Base-by-base conservation (phyloP, 2,797 vertebrate species). In the Synanceia verrucosa region DNA sequence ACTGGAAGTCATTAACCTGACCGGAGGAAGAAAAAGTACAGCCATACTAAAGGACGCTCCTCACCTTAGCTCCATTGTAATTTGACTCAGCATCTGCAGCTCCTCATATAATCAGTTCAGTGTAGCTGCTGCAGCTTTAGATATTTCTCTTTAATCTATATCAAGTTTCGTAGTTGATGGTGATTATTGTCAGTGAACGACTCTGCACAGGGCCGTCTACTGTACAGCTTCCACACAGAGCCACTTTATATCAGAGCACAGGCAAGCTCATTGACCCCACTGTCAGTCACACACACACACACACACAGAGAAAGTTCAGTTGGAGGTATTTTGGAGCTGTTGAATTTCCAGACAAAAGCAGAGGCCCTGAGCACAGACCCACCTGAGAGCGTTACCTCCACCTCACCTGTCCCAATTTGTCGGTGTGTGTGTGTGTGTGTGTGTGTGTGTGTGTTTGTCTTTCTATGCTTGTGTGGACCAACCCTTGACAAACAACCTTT, bases 201-300 rank as follows among this genome's bases (percentile, higher is more conserved):
- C 18, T 7, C 34, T 5, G 51, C 34, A 23, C 24, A 5, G 18
- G 33, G 31, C 23, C 26, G 53, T 43, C 37, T 51, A 51, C 61
- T 51, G 34, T 51, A 19, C 24, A 51, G 52, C 52, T 24, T 65
- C 46, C 65, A 69, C 58, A 52, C n/a, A 82, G 69, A 71, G 57
- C 59, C 68, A 46, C 76, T 85, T 85, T 74, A 70, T 74, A 56
- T 73, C 72, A 79, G 73, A 67, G 69, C 57, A 58, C 56, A 71
- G 72, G 73, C 63, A 31, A 41, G 33, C 68, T 83, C 78, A 68
- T 76, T 82, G 83, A 76, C 76, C 34, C 48, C 29, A 4, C 64
- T 61, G 78, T 65, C 58, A 76, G 62, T 81, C 80, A 55, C 9
- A 11, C 68, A 66, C 3, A 52, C 34, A 52, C 53, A 11, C 12